Evolutionary conservation across 2,797 vertebrate species (phyloP).

Genomic region (Crax fasciolata): DNA sequence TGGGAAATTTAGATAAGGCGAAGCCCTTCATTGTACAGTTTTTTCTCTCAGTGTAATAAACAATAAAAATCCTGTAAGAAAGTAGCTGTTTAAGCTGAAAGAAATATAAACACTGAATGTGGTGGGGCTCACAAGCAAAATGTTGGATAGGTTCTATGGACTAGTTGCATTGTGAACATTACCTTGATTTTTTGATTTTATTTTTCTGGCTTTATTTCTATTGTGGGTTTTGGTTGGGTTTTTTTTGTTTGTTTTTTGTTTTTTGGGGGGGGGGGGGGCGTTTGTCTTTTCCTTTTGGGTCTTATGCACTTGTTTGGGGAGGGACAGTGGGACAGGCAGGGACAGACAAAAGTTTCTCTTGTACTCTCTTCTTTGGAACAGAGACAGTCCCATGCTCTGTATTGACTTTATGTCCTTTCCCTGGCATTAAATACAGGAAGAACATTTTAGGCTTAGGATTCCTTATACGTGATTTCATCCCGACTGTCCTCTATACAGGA

Average conservation of each 20-base stretch:
- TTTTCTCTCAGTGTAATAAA: background rate
- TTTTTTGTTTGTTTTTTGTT: no score
- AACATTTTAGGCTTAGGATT: background rate
- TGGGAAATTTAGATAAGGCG: background rate
- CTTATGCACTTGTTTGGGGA: background rate
- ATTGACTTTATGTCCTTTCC: background rate
- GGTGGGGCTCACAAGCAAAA: background rate
- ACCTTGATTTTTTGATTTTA: background rate
- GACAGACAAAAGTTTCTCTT: background rate
- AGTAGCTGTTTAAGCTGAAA: background rate
- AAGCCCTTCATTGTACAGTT: background rate
- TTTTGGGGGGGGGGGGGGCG: no score
- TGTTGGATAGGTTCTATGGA: background rate
- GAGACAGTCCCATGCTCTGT: background rate
- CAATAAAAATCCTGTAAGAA: background rate
- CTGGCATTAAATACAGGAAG: background rate
- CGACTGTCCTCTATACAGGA: background rate
- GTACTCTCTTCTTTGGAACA: background rate
- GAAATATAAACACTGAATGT: background rate
- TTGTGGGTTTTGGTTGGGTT: background rate
- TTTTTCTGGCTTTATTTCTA: background rate
- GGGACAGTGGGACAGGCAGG: rapidly evolving
- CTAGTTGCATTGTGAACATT: background rate
- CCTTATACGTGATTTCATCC: background rate
- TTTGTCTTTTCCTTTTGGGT: background rate